These are phyloP conservation scores for Okamejei kenojei DNA, from an alignment of 2,797 vertebrate species.

Conservation along the genomic window DNA sequence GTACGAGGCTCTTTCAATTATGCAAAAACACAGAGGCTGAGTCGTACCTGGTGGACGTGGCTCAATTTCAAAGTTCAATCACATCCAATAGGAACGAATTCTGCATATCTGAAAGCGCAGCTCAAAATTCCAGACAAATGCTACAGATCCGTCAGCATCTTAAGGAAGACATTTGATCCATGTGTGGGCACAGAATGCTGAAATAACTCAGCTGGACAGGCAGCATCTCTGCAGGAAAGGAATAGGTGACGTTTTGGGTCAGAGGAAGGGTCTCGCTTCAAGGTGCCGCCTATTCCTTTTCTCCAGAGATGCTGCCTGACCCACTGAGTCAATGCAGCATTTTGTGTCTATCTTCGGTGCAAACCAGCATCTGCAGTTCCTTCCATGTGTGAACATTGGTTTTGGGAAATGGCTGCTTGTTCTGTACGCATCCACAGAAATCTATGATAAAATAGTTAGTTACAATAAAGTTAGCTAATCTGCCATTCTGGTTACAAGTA, in stretches of 20 bases:
- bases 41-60: not conserved
- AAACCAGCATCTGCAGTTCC: too few relatives aligned
- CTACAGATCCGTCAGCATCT: not conserved
- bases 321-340: too few relatives aligned
- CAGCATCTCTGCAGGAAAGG: too few relatives aligned
- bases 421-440: too few relatives aligned
- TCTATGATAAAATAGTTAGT: not conserved
- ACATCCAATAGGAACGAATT: too few relatives aligned
- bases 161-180: not conserved
- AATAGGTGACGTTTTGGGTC: too few relatives aligned
- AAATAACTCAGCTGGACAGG: too few relatives aligned
- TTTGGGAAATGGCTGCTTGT: not conserved
- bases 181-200: too few relatives aligned
- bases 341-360: too few relatives aligned
- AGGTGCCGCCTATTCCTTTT: too few relatives aligned
- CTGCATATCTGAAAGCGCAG: not conserved
- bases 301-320: too few relatives aligned
- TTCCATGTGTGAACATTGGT: not conserved
- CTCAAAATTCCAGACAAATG: not conserved
- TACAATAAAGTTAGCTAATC: not conserved
- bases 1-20: not conserved
- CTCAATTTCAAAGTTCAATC: not conserved
- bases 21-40: not conserved
- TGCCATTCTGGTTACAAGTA: not conserved
- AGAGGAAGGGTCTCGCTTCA: too few relatives aligned